These are phyloP conservation scores for Bicyclus anynana DNA, from an alignment of 1,140 invertebrate genomes.

Conservation along the genomic window DNA sequence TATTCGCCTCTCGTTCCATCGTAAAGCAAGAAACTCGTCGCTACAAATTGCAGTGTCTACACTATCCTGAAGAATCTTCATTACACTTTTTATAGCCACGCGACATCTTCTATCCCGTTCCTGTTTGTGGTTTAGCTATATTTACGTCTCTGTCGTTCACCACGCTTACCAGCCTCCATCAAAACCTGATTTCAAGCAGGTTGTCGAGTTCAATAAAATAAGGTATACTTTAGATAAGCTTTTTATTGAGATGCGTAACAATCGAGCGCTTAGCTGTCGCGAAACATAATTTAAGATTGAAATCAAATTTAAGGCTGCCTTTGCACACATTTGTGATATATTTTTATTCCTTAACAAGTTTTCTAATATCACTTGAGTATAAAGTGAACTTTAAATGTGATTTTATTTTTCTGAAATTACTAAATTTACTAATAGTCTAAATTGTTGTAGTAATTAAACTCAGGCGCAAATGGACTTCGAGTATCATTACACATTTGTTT, in stretches of 20 bases:
- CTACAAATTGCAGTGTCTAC: slow-evolving; percentile 13
- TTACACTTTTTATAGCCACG: slow-evolving; percentile 25
- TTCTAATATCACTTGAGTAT: too few species aligned
- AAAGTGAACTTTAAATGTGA: too few species aligned
- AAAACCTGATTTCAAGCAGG: slow-evolving; percentile 28
- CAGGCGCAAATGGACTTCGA: too few species aligned
- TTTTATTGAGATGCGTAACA: slow-evolving; percentile 6
- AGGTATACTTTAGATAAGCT: slow-evolving; percentile 5
- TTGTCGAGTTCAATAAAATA: slow-evolving; percentile 15
- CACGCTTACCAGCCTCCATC: slow-evolving; percentile 22
- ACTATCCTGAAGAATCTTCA: slow-evolving; percentile 6
- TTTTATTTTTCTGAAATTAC: too few species aligned
- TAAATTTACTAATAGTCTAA: too few species aligned
- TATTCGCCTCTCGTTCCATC: slow-evolving; percentile 26
- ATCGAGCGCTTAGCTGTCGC: background rate
- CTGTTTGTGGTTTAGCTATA: background rate
- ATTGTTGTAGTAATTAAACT: too few species aligned
- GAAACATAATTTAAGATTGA: background rate
- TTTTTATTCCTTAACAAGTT: too few species aligned
- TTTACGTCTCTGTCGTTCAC: slow-evolving; percentile 26
- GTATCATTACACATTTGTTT: too few species aligned
- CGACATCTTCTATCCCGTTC: slow-evolving; percentile 28
- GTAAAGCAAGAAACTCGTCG: slow-evolving; percentile 13
- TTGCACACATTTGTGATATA: too few species aligned
- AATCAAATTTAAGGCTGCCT: too few species aligned